A percentile compares a stretch with the other conserved stretches of the same genome.
Evolutionary conservation across 2,797 vertebrate species (phyloP).

Genomic region (Parauchenoglanis punctatus): DNA sequence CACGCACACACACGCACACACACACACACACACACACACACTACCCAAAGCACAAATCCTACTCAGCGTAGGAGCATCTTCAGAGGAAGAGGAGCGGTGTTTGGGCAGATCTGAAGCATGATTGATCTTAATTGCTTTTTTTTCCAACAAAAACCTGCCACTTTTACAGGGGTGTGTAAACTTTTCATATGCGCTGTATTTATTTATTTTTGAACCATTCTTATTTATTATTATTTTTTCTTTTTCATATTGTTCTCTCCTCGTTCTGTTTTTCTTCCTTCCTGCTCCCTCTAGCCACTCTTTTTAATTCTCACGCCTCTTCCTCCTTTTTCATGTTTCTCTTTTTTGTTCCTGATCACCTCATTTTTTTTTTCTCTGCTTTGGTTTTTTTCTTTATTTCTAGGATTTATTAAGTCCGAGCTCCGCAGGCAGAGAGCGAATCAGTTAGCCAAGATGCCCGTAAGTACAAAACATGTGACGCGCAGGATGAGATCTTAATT

Average conservation of each 20-base stretch:
- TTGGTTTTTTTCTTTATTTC: constrained; percentile 6
- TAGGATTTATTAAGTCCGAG: constrained; percentile 89
- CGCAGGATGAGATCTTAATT: background rate
- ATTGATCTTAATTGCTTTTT: too few relatives aligned
- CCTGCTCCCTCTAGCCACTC: background rate
- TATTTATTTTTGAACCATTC: background rate
- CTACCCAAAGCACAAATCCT: background rate
- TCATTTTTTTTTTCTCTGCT: background rate
- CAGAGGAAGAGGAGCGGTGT: background rate
- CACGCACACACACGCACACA: background rate
- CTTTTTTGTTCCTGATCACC: background rate
- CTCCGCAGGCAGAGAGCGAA: constrained; percentile 90
- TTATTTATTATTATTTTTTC: background rate
- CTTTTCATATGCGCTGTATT: background rate
- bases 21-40: background rate
- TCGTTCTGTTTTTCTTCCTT: background rate
- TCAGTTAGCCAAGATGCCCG: constrained; percentile 69
- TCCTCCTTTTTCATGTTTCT: too few relatives aligned
- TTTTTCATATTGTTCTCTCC: background rate
- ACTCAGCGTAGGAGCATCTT: background rate
- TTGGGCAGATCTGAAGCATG: too few relatives aligned
- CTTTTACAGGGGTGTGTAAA: background rate
- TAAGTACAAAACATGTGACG: constrained; percentile 73
- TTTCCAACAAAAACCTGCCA: background rate
- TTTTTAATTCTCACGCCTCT: background rate